phyloP scores from a whole-genome alignment of 2,113 vertebrate species.

The Daphoenositta chrysoptera region DNA sequence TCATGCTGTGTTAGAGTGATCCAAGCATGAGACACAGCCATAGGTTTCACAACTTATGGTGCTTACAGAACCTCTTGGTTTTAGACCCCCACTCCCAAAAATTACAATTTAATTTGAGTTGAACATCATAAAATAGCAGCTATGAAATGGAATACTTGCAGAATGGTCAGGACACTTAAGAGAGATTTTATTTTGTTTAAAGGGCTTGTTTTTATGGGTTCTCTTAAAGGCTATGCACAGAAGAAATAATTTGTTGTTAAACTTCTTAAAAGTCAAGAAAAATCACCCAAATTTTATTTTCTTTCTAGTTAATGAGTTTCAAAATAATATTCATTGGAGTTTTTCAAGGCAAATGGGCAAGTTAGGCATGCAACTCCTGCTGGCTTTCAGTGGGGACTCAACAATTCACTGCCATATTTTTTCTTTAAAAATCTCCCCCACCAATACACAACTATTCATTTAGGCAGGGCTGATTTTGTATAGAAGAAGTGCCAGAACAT shows the following conservation, averaged over 20 bases:
- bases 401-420: slow-evolving; percentile 20
- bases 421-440: background rate
- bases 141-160: background rate
- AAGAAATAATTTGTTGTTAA: background rate
- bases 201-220: background rate
- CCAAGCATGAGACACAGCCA: background rate
- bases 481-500: background rate
- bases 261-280: background rate
- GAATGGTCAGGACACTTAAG: background rate
- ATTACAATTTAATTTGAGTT: background rate
- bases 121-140: background rate
- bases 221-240: background rate
- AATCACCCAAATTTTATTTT: background rate
- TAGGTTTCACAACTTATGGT: background rate
- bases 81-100: background rate
- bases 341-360: background rate
- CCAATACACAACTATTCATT: background rate
- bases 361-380: background rate
- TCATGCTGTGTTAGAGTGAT: background rate
- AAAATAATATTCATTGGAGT: background rate
- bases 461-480: background rate
- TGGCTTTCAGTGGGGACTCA: slow-evolving; percentile 17
- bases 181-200: background rate
- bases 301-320: background rate
- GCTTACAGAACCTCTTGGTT: background rate